A percentile compares a stretch with the other conserved stretches of the same genome.
phyloP scores from a whole-genome alignment of 2,113 vertebrate species.

The Oreochromis niloticus region DNA sequence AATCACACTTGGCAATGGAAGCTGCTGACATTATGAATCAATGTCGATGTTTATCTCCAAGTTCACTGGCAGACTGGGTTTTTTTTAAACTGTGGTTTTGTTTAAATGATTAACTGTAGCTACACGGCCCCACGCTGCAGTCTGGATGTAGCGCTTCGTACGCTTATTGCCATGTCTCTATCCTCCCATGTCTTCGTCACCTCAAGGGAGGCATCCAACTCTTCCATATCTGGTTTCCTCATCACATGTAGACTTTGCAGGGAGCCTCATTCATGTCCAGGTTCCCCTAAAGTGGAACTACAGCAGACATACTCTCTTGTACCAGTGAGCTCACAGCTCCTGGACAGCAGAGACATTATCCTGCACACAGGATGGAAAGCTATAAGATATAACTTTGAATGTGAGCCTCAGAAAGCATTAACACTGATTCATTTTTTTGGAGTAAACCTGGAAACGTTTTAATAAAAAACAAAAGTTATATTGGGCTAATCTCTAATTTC shows the following conservation, averaged over 20 bases:
- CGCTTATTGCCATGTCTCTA: background rate
- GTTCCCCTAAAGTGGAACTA: conserved; percentile 16
- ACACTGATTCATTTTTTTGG: background rate
- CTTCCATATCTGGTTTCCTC: conserved; percentile 53
- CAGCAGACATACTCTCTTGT: conserved; percentile 2
- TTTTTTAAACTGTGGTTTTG: background rate
- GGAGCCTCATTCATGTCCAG: background rate
- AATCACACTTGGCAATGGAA: conserved; percentile 3
- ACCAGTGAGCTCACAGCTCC: background rate
- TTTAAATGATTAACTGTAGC: background rate
- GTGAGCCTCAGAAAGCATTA: background rate
- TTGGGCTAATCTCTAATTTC: background rate
- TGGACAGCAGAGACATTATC: background rate
- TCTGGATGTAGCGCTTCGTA: background rate
- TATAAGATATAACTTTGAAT: background rate
- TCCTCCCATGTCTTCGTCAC: conserved; percentile 4
- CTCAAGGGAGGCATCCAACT: conserved; percentile 26
- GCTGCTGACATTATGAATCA: background rate
- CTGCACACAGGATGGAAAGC: background rate
- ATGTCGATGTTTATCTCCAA: background rate
- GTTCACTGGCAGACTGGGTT: background rate
- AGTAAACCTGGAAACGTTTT: background rate
- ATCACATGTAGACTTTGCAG: conserved; percentile 30
- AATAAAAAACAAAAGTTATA: background rate
- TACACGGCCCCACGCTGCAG: background rate